A percentile compares a stretch with the other conserved stretches of the same genome.
These are phyloP conservation scores for Ciconia boyciana DNA, from an alignment of 2,113 vertebrate genomes.

Conservation along the genomic window DNA sequence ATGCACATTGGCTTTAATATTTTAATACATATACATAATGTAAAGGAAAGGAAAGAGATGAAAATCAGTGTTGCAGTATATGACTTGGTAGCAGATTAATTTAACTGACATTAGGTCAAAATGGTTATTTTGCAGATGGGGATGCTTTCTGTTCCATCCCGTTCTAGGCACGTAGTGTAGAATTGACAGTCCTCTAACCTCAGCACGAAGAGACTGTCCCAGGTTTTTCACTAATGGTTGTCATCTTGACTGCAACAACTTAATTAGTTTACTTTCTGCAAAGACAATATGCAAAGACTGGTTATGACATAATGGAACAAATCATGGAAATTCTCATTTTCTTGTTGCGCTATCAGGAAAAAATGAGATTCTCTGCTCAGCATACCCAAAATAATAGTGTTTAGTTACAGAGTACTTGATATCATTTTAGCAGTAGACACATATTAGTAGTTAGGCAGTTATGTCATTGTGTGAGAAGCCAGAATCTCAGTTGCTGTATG, in stretches of 20 bases:
- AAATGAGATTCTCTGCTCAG: not conserved
- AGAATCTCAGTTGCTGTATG: not conserved
- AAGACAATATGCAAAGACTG: not conserved
- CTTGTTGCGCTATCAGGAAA: not conserved
- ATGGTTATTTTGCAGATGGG: not conserved
- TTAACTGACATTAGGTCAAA: not conserved
- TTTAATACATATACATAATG: conserved; percentile 7
- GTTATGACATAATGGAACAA: not conserved
- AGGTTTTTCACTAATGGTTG: not conserved
- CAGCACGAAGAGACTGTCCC: not conserved
- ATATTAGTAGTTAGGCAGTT: not conserved
- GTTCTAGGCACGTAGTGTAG: not conserved
- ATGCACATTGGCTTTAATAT: not conserved
- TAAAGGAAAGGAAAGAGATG: not conserved
- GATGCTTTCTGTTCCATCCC: not conserved
- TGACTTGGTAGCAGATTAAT: not conserved
- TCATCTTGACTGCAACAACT: not conserved
- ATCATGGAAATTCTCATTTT: not conserved
- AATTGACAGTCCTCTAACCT: not conserved
- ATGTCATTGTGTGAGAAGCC: not conserved
- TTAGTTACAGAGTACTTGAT: not conserved
- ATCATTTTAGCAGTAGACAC: accelerated
- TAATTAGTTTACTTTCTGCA: not conserved
- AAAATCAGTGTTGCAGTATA: not conserved
- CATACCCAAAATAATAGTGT: not conserved